Base-by-base conservation (phyloP, 1,140 invertebrate species). In the Pseudobourletiella spinata region DNA sequence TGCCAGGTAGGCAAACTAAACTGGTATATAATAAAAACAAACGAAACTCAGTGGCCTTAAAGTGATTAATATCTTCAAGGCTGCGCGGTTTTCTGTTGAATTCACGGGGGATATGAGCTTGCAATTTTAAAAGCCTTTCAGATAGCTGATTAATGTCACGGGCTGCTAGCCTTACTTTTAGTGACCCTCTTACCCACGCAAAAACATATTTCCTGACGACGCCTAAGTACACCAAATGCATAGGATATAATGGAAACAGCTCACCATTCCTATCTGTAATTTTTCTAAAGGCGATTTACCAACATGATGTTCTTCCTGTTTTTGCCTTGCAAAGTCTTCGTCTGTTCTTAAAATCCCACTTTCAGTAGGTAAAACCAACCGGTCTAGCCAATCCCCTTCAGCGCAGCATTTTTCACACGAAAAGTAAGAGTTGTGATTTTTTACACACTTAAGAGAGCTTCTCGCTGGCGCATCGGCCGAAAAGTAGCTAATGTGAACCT, bases 381-480 rank as follows among this genome's bases (percentile, higher is more conserved):
- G 22, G 28, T 63, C 48, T 15, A 58, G n/a, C 54, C 42, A 70
- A 48, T 63, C 59, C 30, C 73, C 72, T 60, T 72, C 57, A 16
- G 65, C 52, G 11, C 29, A 62, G 65, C 76, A 77, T 58, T 73
- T 74, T 29, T 74, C 72, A 67, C 76, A 77, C 35, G 67, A 66
- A 59, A 70, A 54, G 55, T 73, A 76, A 16, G 71, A 73, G 59
- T 61, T 68, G 59, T 73, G 72, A 35, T 63, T 60, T 69, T 72
- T 75, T 4, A 68, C 67, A 15, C 57, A 22, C 60, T 75, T 72
- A 3, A 77, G 57, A 66, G 74, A 76, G 28, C 73, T 67, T 62
- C 73, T 70, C 8, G 75, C 77, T 6, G 75, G 75, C 0, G 72
- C 70, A 71, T 77, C 76, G 63, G 70, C 74, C 54, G 75, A 65